A percentile compares a stretch with the other conserved stretches of the same genome.
These are phyloP conservation scores for Raja brachyura DNA, from an alignment of 2,113 vertebrate genomes.

Conservation along the genomic window DNA sequence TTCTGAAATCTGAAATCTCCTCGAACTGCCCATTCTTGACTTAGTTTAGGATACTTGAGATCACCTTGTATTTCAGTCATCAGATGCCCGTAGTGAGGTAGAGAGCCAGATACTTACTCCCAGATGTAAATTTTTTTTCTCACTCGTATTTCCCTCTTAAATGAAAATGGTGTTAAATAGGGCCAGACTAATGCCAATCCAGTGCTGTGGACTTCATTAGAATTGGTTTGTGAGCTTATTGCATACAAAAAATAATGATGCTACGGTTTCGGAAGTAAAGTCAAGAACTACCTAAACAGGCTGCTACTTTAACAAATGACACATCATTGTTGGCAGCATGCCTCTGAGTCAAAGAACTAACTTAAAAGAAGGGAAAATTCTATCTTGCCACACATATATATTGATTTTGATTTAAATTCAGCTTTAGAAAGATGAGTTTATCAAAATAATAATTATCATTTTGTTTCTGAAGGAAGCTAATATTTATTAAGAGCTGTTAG, in stretches of 20 bases:
- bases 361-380: neutral
- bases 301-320: neutral
- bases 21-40: neutral
- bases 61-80: neutral
- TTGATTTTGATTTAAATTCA: conserved; percentile 6
- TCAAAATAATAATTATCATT: neutral
- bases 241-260: neutral
- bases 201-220: neutral
- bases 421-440: neutral
- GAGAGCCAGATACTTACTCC: neutral
- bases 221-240: neutral
- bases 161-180: neutral
- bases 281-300: neutral
- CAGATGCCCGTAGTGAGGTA: neutral
- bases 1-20: neutral
- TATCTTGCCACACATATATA: neutral
- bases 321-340: neutral
- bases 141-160: neutral
- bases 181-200: neutral
- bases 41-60: neutral
- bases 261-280: neutral
- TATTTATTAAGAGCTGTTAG: neutral
- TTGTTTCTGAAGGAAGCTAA: neutral
- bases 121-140: neutral
- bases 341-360: neutral